Evolutionary conservation across 1,140 invertebrate species (phyloP), one percentile per base, ranked within the genome.

Genomic region (Stegodyphus dumicola): DNA sequence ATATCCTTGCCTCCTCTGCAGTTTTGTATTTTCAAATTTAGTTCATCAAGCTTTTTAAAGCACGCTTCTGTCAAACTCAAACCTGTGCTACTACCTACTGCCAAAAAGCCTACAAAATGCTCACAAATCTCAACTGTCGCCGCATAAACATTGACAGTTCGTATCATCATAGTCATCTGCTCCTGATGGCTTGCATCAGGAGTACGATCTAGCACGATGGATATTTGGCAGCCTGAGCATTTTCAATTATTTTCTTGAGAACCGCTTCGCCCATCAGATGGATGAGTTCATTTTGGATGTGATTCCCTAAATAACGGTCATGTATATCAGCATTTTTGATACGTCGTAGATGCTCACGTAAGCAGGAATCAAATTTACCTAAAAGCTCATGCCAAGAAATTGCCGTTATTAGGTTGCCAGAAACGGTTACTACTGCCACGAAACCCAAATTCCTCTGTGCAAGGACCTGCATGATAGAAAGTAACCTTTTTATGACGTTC

Each of bases 171-270:
- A 52, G 48, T 15, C 49, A 73, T 73, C 51, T 73, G 71, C 17
- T 73, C 71, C 17, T 73, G 71, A 73, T 73, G 71, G 7, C 71
- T 73, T 9, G 51, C 17, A 13, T 73, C 71, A 7, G 71, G 71
- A 73, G 71, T 73, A 53, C 71, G 51, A 13, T 73, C 48, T 7
- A 73, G 71, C 9, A 73, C 3, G 7, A 73, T 49, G 10, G 52
- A 51, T 73, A 73, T 73, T 73, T 49, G 10, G 48, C 15, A 17
- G 66, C 5, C 18, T 69, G 18, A 69, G 18, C 10, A 10, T 6
- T 17, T 33, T 0, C 15, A 11, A 60, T 9, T 9, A 60, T 60
- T 60, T 60, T 15, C 15, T 15, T 60, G 9, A 11, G 9, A 60
- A 60, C 15, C 9, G 56, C 56, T 60, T 60, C 2, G 15, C 56